These are phyloP conservation scores for Leucania comma DNA, from an alignment of 2,888 invertebrate species.

Conservation along the genomic window DNA sequence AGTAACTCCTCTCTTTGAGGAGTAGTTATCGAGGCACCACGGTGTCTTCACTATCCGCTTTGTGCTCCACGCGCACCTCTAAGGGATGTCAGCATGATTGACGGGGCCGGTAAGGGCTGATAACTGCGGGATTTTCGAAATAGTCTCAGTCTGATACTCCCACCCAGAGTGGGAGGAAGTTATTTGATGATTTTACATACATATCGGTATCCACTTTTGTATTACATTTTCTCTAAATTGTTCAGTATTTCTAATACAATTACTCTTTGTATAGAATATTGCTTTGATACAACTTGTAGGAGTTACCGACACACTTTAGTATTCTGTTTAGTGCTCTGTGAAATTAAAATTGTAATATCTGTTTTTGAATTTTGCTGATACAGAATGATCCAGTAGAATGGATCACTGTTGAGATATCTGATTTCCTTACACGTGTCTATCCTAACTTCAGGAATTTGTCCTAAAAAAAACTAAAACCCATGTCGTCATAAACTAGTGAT, in stretches of 20 bases:
- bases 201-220: not conserved
- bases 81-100: too few relatives aligned
- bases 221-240: conserved; percentile 21
- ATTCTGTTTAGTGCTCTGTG: conserved; percentile 11
- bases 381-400: not conserved
- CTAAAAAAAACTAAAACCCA: not conserved
- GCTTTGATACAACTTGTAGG: conserved; percentile 9
- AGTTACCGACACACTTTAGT: conserved; percentile 1
- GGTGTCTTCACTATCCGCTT: too few relatives aligned
- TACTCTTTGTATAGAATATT: conserved; percentile 17
- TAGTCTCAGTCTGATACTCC: too few relatives aligned
- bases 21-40: too few relatives aligned
- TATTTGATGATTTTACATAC: too few relatives aligned
- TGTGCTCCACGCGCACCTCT: too few relatives aligned
- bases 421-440: not conserved
- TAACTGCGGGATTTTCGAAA: too few relatives aligned
- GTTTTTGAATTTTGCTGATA: not conserved
- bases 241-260: conserved; percentile 28
- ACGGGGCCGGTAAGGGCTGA: too few relatives aligned
- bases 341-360: not conserved
- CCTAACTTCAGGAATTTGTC: not conserved
- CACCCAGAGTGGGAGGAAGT: too few relatives aligned
- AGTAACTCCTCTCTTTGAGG: too few relatives aligned
- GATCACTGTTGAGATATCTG: not conserved
- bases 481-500: too few relatives aligned